Percentiles rank a stretch among this genome's conserved stretches.
Conservation (phyloP, 1,140 invertebrate genomes). For the Phortica variegata region DNA sequence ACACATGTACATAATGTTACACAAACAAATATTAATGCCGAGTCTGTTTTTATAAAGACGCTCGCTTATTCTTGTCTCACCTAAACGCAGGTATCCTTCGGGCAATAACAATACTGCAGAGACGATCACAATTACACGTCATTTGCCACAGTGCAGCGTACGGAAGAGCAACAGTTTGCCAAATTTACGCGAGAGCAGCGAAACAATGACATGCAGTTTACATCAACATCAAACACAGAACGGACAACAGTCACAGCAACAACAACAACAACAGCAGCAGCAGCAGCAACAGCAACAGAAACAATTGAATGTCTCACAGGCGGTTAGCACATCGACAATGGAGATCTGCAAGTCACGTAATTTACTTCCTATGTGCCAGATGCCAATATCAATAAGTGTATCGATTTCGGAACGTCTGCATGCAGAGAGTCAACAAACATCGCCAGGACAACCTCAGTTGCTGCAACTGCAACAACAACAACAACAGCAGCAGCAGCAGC, state of each 20-base stretch:
- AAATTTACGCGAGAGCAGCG: constrained; percentile 61
- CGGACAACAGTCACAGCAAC: constrained; percentile 27
- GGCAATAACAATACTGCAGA: constrained; percentile 71
- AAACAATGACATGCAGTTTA: constrained; percentile 10
- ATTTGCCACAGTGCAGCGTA: constrained; percentile 50
- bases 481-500: constrained; percentile 52
- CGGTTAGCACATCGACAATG: constrained; percentile 65
- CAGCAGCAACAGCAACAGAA: constrained; percentile 10
- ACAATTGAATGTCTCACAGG: constrained; percentile 54
- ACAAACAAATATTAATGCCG: constrained; percentile 17
- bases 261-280: constrained; percentile 18
- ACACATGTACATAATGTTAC: no score
- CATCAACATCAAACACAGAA: constrained; percentile 13
- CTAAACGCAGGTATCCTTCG: constrained; percentile 66
- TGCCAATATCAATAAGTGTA: constrained; percentile 48
- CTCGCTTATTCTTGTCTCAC: constrained; percentile 42
- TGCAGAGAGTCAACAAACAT: constrained; percentile 12
- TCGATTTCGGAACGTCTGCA: constrained; percentile 44
- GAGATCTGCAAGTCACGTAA: constrained; percentile 58
- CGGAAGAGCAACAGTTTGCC: constrained; percentile 75
- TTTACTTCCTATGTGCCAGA: constrained; percentile 56
- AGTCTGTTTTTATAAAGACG: constrained; percentile 47
- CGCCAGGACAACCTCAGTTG: constrained; percentile 19
- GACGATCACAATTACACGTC: constrained; percentile 40
- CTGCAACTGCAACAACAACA: constrained; percentile 13